Evolutionary conservation across 1,140 invertebrate genomes (phyloP), one percentile per base, ranked within the genome.

Genomic region (Geopemphigus sp.): DNA sequence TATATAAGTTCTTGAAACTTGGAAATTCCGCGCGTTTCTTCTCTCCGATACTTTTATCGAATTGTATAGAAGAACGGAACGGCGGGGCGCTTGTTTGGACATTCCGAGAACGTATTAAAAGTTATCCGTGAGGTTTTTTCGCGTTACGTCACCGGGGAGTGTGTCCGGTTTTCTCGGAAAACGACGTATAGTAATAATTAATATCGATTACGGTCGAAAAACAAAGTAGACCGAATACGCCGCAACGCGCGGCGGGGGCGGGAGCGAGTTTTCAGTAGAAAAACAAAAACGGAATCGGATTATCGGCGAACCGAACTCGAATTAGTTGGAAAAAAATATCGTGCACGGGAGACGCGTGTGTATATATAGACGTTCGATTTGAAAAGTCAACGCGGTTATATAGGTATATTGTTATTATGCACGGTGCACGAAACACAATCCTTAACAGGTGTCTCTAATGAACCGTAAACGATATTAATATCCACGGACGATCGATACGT

Each of bases 101-200:
- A 26, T 66, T 66, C 63, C n/a, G n/a, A 66, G 63, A 66, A 66
- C 19, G 12, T n/a, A 66, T 39, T 66, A 47, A 66, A 66, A 66
- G 11, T 47, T 68, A 68, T 68, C 14, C n/a, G 17, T 17, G 14
- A n/a, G n/a, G 64, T 47, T 68, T n/a, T 66, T 66, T 22, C n/a
- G 19, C 19, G 63, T 39, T 47, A 24, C 5, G 45, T 47, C 56
- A 59, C n/a, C 56, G 22, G 24, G 22, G 22, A 22, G 5, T 12
- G 14, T 68, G 11, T 24, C 12, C 8, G 32, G 8, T 6, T 22
- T 68, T 68, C 64, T 17, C 5, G 11, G 39, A 24, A 68, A 68
- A 15, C 1, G 22, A 68, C n/a, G n/a, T 56, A 5, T 39, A 39
- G 8, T 39, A 39, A 39, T 39, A 39, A 39, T 39, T n/a, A n/a